These are phyloP conservation scores for Chinchilla lanigera DNA, from an alignment of 2,113 vertebrate species.

Conservation along the genomic window DNA sequence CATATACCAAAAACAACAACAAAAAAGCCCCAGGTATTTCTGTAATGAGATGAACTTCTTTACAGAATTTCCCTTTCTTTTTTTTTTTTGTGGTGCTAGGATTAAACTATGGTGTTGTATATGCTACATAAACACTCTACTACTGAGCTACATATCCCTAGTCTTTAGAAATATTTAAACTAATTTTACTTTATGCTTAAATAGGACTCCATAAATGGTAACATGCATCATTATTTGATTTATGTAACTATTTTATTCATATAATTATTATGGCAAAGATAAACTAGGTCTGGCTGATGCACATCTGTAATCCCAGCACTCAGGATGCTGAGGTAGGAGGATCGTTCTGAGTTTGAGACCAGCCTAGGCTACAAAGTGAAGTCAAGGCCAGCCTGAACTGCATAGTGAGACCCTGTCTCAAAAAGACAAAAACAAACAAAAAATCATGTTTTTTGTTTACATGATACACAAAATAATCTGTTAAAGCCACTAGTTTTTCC, in stretches of 20 bases:
- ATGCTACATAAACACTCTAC: too few species aligned
- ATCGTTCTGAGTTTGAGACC: too few species aligned
- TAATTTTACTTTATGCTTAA: neutral
- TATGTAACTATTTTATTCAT: neutral
- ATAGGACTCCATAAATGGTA: neutral
- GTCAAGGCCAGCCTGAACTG: too few species aligned
- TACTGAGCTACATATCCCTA: neutral
- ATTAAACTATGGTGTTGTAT: too few species aligned
- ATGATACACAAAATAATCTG: neutral
- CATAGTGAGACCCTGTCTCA: too few species aligned
- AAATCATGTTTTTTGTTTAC: neutral
- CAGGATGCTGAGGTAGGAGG: too few species aligned
- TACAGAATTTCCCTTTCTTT: neutral
- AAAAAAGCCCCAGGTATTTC: neutral
- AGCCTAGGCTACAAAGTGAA: too few species aligned
- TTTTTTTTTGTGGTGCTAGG: too few species aligned
- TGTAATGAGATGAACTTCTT: neutral
- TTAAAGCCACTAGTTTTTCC: neutral
- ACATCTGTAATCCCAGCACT: too few species aligned
- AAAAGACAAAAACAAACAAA: too few species aligned
- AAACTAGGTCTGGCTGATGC: neutral
- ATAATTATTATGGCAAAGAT: neutral
- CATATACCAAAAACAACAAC: too few species aligned
- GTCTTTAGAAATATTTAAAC: neutral
- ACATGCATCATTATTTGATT: neutral